phyloP scores from a whole-genome alignment of 1,140 invertebrate species.

The Chionoecetes opilio region DNA sequence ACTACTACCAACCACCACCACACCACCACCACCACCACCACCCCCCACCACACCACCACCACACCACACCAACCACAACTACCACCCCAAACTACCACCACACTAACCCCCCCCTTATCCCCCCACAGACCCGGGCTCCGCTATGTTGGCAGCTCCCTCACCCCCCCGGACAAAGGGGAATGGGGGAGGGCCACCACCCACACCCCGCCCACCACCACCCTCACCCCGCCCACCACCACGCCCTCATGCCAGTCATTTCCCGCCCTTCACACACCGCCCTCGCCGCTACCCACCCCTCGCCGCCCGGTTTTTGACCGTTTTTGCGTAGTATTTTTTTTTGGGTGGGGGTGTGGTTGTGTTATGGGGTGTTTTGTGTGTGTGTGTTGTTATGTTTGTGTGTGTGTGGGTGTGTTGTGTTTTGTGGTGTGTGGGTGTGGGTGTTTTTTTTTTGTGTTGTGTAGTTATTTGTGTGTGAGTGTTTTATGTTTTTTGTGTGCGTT shows the following conservation, averaged over 20 bases:
- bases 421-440: not conserved
- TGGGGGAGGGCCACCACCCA: constrained; percentile 82
- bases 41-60: too few species aligned
- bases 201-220: constrained; percentile 69
- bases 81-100: too few species aligned
- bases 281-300: constrained; percentile 86
- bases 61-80: too few species aligned
- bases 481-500: too few species aligned
- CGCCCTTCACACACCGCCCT: constrained; percentile 90
- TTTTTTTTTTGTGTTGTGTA: too few species aligned
- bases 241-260: constrained; percentile 80
- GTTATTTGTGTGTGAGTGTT: too few species aligned
- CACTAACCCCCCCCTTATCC: too few species aligned
- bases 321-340: too few species aligned
- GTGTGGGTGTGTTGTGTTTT: not conserved
- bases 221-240: constrained; percentile 81
- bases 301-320: constrained; percentile 85
- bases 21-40: not conserved
- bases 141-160: constrained; percentile 83
- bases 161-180: constrained; percentile 86
- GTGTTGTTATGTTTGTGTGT: constrained; percentile 41
- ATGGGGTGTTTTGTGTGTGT: too few species aligned
- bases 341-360: too few species aligned
- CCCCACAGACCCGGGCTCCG: constrained; percentile 81
- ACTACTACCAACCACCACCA: constrained; percentile 39